phyloP scores from a whole-genome alignment of 2,797 vertebrate genomes.

The Melanotaenia maccullochi region DNA sequence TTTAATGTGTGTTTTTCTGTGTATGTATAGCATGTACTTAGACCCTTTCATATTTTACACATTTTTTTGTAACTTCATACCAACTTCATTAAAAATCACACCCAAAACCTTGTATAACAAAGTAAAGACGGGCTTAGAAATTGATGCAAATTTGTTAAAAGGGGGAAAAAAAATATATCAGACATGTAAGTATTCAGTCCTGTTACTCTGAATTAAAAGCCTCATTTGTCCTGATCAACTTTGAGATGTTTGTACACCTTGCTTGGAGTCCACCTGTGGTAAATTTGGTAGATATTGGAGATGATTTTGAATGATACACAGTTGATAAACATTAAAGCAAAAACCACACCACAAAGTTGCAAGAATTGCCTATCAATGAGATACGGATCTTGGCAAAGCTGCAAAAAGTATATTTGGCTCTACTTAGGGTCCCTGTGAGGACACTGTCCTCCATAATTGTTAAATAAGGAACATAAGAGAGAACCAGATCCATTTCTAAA shows the following conservation, averaged over 20 bases:
- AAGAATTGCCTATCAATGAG: neutral
- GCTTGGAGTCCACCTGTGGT: neutral
- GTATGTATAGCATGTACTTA: neutral
- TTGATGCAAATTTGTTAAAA: neutral
- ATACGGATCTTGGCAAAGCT: neutral
- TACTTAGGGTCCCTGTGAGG: neutral
- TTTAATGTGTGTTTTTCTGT: neutral
- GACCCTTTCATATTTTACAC: neutral
- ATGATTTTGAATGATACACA: neutral
- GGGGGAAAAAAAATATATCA: neutral
- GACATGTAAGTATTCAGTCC: neutral
- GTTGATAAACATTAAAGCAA: neutral
- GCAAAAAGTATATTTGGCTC: neutral
- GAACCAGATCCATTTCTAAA: neutral
- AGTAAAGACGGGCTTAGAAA: neutral
- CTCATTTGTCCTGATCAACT: neutral
- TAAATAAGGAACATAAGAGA: neutral
- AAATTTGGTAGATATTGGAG: neutral
- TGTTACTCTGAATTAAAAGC: neutral
- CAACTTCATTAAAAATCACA: neutral
- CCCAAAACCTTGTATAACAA: neutral
- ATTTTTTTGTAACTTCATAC: neutral
- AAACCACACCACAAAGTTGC: neutral
- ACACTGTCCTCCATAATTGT: neutral
- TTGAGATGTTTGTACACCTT: neutral